phyloP scores from a whole-genome alignment of 1,140 invertebrate species.

The Hyposmocoma kahamanoa region DNA sequence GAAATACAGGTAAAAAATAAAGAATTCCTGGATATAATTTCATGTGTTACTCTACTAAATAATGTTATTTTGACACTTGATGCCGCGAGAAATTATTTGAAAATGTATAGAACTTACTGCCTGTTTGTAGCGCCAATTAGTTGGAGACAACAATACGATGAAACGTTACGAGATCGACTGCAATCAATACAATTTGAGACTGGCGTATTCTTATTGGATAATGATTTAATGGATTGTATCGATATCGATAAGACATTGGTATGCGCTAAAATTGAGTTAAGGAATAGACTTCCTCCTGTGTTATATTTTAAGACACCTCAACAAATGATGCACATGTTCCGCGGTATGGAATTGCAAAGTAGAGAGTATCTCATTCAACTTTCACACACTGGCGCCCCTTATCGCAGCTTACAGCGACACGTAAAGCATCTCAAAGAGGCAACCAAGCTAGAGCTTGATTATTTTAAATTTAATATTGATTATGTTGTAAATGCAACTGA shows the following conservation, averaged over 20 bases:
- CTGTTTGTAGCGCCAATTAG: slow-evolving; percentile 76
- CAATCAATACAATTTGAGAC: slow-evolving; percentile 48
- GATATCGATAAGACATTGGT: slow-evolving; percentile 62
- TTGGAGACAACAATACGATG: slow-evolving; percentile 72
- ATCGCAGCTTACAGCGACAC: slow-evolving; percentile 55
- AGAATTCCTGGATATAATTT: slow-evolving; percentile 67
- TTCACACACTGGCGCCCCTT: slow-evolving; percentile 75
- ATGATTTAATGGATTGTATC: slow-evolving; percentile 49
- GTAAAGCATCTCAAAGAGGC: slow-evolving; percentile 56
- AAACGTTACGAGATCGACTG: slow-evolving; percentile 38
- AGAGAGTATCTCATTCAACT: slow-evolving; percentile 77
- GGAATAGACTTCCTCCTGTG: slow-evolving; percentile 51
- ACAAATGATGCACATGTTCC: slow-evolving; percentile 76
- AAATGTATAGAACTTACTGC: slow-evolving; percentile 79
- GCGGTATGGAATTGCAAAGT: slow-evolving; percentile 78
- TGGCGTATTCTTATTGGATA: slow-evolving; percentile 45
- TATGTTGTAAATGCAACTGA: slow-evolving; percentile 33
- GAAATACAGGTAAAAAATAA: slow-evolving; percentile 71
- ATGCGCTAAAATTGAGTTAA: slow-evolving; percentile 52
- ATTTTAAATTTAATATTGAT: slow-evolving; percentile 61
- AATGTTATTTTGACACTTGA: slow-evolving; percentile 77
- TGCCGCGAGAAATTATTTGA: slow-evolving; percentile 76
- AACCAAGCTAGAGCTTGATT: slow-evolving; percentile 52
- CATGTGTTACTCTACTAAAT: slow-evolving; percentile 66
- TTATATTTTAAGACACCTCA: slow-evolving; percentile 76